Evolutionary conservation across 1,140 invertebrate species (phyloP), one percentile per base, ranked within the genome.

Genomic region (Branchinecta lindahli): DNA sequence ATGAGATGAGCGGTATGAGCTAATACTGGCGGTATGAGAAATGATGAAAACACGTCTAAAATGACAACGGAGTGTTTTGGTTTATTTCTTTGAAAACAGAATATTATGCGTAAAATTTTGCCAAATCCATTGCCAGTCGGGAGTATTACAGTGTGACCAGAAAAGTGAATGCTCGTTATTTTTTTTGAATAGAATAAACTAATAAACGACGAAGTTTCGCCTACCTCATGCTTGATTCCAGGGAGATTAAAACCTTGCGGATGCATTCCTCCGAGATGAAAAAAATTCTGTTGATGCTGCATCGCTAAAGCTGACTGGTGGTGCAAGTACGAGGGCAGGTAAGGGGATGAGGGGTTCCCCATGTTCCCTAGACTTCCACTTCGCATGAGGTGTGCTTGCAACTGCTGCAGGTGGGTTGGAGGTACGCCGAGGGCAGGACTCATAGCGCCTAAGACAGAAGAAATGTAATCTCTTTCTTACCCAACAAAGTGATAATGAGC

Each of bases 381-480:
- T 52, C 86, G 81, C 72, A 89, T 81, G 45, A 89, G 81, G 77
- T 89, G 87, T 15, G 86, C 86, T 75, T 90, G 88, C 6, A 91
- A 77, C 74, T 89, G 88, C 72, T 90, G 88, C 45, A 87, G 79
- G 75, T 87, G 88, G 9, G 87, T 84, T 65, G 84, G 82, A 75
- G 85, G 86, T 81, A 87, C 82, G 72, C 86, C 84, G 66, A 88
- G 77, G 0, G 87, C 86, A 10, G 86, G 84, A 75, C 83, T 85
- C 77, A 85, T 82, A 8, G 84, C 83, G 77, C 81, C 80, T 79
- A 69, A 67, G 72, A 73, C 3, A n/a, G 68, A 47, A 18, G 52
- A 71, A 46, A 71, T 46, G n/a, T n/a, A n/a, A n/a, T n/a, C n/a
- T n/a, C n/a, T n/a, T n/a, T n/a, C n/a, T n/a, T n/a, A 18, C 20